These are phyloP conservation scores for Lepidocyrtinus sp. DNA, from an alignment of 2,888 invertebrate species.

Conservation along the genomic window DNA sequence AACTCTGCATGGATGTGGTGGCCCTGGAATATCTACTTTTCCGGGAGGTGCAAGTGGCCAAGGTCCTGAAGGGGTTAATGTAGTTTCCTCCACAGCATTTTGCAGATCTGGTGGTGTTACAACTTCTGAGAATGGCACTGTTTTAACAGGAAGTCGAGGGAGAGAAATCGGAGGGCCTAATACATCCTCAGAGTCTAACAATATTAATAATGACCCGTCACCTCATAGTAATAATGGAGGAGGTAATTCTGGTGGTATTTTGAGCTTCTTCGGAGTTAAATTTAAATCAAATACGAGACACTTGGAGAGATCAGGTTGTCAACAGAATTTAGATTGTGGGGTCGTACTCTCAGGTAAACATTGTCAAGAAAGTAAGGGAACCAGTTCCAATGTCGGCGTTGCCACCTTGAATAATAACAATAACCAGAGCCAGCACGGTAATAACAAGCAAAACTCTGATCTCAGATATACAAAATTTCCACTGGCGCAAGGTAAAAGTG, in stretches of 20 bases:
- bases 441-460: slow-evolving; percentile 30
- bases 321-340: slow-evolving; percentile 1
- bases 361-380: background rate
- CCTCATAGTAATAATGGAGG: slow-evolving; percentile 1
- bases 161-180: background rate
- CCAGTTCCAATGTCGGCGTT: background rate
- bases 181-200: slow-evolving; percentile 24
- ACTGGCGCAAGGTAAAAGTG: slow-evolving; percentile 45
- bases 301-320: slow-evolving; percentile 61
- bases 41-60: slow-evolving; percentile 33
- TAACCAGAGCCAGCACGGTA: too few relatives aligned
- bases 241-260: slow-evolving; percentile 61
- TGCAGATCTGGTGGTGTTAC: too few relatives aligned
- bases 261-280: slow-evolving; percentile 65
- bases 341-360: slow-evolving; percentile 23
- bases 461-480: slow-evolving; percentile 69
- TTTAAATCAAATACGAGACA: slow-evolving; percentile 67
- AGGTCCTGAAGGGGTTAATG: background rate
- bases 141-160: too few relatives aligned
- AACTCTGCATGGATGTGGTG: slow-evolving; percentile 35
- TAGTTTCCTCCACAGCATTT: slow-evolving; percentile 32
- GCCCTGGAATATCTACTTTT: slow-evolving; percentile 39
- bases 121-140: too few relatives aligned
- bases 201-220: slow-evolving; percentile 40
- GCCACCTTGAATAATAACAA: slow-evolving; percentile 42